A percentile compares a stretch with the other conserved stretches of the same genome.
These are phyloP conservation scores for Podiceps cristatus DNA, from an alignment of 2,113 vertebrate genomes.

Conservation along the genomic window DNA sequence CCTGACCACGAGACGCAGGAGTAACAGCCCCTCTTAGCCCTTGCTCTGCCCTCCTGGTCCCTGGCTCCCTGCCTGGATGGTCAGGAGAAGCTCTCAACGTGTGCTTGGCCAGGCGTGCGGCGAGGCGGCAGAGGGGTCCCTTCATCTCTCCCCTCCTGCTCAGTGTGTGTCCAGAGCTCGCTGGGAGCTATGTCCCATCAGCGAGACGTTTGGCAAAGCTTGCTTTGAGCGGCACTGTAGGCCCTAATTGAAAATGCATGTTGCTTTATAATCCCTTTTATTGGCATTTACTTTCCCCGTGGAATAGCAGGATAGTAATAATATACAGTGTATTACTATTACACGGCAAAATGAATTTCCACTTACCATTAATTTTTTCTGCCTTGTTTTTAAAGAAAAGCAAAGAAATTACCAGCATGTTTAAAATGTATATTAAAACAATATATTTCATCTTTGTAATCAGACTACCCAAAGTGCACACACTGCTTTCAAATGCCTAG, in stretches of 20 bases:
- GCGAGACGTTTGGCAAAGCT: not conserved
- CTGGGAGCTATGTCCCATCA: not conserved
- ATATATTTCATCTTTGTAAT: not conserved
- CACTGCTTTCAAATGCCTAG: not conserved
- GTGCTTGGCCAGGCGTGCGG: not conserved
- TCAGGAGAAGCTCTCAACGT: not conserved
- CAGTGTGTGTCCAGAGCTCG: not conserved
- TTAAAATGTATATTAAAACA: not conserved
- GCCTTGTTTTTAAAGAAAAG: not conserved
- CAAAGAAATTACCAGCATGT: not conserved
- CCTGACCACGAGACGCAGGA: not conserved
- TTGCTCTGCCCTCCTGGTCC: not conserved
- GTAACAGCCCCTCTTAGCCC: not conserved
- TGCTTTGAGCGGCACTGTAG: not conserved
- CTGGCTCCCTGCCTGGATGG: not conserved
- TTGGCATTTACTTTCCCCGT: not conserved
- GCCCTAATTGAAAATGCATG: conserved; percentile 19
- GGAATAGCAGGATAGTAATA: not conserved
- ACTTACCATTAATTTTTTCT: not conserved
- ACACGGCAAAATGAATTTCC: not conserved
- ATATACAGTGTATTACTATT: not conserved
- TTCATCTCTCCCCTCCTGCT: not conserved
- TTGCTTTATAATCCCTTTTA: conserved; percentile 33
- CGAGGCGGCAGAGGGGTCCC: not conserved
- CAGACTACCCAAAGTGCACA: not conserved